Conservation (phyloP, 2,888 invertebrate genomes). For the Pristionchus fissidentatus region DNA sequence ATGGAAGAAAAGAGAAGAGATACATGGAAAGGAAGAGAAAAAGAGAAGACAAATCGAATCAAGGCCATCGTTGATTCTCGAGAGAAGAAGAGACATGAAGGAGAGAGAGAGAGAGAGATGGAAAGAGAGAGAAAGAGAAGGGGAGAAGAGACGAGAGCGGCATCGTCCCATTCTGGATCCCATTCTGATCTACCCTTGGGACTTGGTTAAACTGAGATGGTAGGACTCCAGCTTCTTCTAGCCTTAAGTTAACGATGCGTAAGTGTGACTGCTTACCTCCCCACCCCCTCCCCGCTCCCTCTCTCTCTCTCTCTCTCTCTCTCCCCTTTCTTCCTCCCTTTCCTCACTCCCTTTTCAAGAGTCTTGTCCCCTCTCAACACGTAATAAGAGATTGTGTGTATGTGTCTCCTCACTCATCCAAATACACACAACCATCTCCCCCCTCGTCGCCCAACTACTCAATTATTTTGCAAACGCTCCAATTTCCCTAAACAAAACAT, state of each 20-base stretch:
- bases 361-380: conserved; percentile 11
- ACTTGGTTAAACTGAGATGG: background rate
- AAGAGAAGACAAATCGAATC: conserved; percentile 33
- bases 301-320: background rate
- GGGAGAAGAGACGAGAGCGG: background rate
- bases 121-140: background rate
- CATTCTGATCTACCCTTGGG: background rate
- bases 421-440: background rate
- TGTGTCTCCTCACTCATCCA: conserved; percentile 24
- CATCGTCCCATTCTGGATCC: background rate
- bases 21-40: background rate
- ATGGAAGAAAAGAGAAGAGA: background rate
- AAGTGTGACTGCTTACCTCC: background rate
- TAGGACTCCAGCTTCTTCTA: no score
- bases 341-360: background rate
- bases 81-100: conserved; percentile 4
- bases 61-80: conserved; percentile 21
- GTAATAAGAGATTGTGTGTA: conserved; percentile 29
- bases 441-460: no score
- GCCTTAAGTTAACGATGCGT: background rate
- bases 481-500: no score
- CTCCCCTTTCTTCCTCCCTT: background rate
- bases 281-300: background rate
- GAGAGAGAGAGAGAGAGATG: background rate
- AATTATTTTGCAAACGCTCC: no score